Percentiles rank a stretch among this genome's conserved stretches.
Conservation (phyloP, 1,140 invertebrate genomes). For the Helicoverpa armigera region DNA sequence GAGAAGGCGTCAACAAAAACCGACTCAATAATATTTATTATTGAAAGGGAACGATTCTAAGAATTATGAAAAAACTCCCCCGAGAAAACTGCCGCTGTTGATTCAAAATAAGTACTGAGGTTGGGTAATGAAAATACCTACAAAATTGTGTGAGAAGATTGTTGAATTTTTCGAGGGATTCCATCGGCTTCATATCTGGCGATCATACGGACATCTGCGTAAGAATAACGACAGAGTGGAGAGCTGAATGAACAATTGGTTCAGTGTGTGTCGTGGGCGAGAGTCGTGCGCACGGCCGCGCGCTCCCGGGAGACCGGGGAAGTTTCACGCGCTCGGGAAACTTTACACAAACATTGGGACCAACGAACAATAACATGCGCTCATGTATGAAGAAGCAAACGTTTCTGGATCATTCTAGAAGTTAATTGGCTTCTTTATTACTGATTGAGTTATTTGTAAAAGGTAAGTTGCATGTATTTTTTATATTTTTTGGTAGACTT, state of each 20-base stretch:
- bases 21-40: neutral
- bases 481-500: neutral
- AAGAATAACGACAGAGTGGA: constrained; percentile 81
- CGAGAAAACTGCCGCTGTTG: constrained; percentile 18
- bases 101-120: constrained; percentile 14
- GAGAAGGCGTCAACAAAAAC: constrained; percentile 9
- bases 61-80: constrained; percentile 25
- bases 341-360: constrained; percentile 50
- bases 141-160: neutral
- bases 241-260: constrained; percentile 75
- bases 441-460: constrained; percentile 15
- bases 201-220: constrained; percentile 80
- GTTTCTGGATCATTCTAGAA: constrained; percentile 24
- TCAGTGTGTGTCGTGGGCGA: constrained; percentile 77
- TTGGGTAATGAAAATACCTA: constrained; percentile 26
- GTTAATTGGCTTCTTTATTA: constrained; percentile 37
- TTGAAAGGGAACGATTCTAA: constrained; percentile 12
- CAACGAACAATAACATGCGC: constrained; percentile 6
- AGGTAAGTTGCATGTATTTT: constrained; percentile 30
- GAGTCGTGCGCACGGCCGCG: constrained; percentile 67
- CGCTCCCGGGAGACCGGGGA: constrained; percentile 51
- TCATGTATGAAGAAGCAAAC: neutral
- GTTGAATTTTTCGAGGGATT: constrained; percentile 47
- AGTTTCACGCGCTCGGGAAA: constrained; percentile 66
- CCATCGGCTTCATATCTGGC: constrained; percentile 66